Evolutionary conservation across 2,888 invertebrate genomes (phyloP), one percentile per base, ranked within the genome.

Genomic region (Gibbula magus): DNA sequence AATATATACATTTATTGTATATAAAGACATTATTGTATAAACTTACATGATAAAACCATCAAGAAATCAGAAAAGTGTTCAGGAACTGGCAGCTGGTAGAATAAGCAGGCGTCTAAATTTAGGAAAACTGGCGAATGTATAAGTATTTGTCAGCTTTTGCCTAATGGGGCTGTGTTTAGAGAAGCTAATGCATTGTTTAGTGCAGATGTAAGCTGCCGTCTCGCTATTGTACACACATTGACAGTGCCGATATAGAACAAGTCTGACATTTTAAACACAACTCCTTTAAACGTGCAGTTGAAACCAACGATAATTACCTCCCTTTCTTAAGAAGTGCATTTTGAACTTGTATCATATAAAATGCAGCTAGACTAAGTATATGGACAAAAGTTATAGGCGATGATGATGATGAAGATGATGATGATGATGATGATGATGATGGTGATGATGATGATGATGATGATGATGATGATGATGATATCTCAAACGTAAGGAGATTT

Each of bases 171-270:
- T 25, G 29, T 61, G 61, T 61, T 61, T 61, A 61, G 61, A 61
- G 61, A n/a, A 61, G 61, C 29, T 61, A 61, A 61, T 29, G 29
- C 29, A 29, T 29, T 61, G 61, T 61, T 61, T 61, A 61, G 61
- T 61, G 61, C 61, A 61, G 61, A 61, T 29, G 61, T 61, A 61
- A 61, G 25, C 61, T 25, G 29, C 29, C 61, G 29, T 18, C 61
- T 61, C 25, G 61, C 29, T 13, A 29, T 29, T 61, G 61, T 61
- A 61, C 29, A 61, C 61, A 29, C 61, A 22, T 61, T 29, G 61
- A 61, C 61, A 61, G 61, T 29, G 25, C 61, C 61, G 61, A 61
- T 61, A 61, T 61, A 61, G 61, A 61, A 61, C 61, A 61, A 61
- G 18, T 16, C 16, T 61, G 29, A 25, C 29, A 22, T 61, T 61